Conservation (phyloP, 2,888 invertebrate genomes). For the Ochropleura leucogaster region DNA sequence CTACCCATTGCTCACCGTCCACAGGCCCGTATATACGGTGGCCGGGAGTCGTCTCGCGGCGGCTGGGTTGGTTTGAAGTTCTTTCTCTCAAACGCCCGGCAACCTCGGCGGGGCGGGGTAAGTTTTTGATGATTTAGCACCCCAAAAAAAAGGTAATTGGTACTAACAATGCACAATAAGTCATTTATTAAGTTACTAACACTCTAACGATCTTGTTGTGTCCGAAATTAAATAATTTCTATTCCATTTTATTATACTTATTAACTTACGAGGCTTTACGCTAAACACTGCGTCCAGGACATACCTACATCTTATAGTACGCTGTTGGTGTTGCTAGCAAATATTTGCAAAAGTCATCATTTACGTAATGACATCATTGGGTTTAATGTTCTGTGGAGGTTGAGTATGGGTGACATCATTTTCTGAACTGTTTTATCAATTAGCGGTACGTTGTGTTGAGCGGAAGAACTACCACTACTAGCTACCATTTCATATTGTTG, state of each 20-base stretch:
- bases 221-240: no score
- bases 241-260: not conserved
- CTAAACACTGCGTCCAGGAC: not conserved
- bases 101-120: no score
- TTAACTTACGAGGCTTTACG: slow-evolving; percentile 21
- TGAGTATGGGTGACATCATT: not conserved
- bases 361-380: not conserved
- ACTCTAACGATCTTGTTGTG: no score
- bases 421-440: slow-evolving; percentile 2
- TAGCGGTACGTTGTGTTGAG: not conserved
- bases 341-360: slow-evolving; percentile 2
- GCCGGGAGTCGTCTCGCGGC: no score
- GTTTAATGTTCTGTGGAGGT: not conserved
- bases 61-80: no score
- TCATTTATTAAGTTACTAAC: no score
- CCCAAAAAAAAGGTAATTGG: no score
- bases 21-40: no score
- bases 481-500: not conserved
- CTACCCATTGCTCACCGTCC: no score
- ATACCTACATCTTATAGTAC: not conserved
- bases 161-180: no score
- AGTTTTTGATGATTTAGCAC: no score
- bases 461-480: not conserved
- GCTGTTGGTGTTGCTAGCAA: not conserved
- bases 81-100: no score